These are phyloP conservation scores for Hormaphis cornu DNA, from an alignment of 1,140 invertebrate species.

Conservation along the genomic window DNA sequence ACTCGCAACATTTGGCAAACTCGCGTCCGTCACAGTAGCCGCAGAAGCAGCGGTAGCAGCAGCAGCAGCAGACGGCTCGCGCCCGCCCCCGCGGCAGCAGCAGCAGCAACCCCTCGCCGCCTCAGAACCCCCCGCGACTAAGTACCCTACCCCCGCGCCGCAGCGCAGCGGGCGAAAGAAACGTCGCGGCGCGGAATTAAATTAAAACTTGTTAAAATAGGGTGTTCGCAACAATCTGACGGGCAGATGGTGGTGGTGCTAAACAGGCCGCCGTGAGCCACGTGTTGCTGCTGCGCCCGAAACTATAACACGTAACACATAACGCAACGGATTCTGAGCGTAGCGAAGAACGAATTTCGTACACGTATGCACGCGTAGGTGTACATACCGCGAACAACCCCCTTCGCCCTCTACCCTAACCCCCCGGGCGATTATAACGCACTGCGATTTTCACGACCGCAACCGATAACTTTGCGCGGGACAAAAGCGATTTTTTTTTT, in stretches of 20 bases:
- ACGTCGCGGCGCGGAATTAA: constrained; percentile 27
- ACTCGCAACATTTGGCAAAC: constrained; percentile 29
- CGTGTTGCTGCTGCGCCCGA: constrained; percentile 18
- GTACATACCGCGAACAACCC: too few relatives aligned
- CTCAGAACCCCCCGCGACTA: constrained; percentile 6
- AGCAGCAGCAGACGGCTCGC: constrained; percentile 24
- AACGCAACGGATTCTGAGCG: too few relatives aligned
- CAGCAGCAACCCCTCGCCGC: neutral
- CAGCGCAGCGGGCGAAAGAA: neutral
- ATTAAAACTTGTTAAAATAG: constrained; percentile 33
- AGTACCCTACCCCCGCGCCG: neutral
- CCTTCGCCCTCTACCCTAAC: too few relatives aligned
- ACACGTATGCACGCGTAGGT: neutral
- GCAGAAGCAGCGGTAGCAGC: neutral
- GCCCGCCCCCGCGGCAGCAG: neutral
- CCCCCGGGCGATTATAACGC: too few relatives aligned
- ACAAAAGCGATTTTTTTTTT: too few relatives aligned
- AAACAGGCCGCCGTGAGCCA: constrained; percentile 13
- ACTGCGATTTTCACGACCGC: too few relatives aligned
- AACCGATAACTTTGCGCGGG: too few relatives aligned
- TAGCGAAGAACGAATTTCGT: too few relatives aligned
- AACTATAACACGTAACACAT: too few relatives aligned
- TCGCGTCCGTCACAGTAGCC: constrained; percentile 25
- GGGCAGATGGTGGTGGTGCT: constrained; percentile 26
- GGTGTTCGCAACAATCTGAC: constrained; percentile 32